Base-by-base conservation (phyloP, 1,140 invertebrate species). In the Ladona fulva region DNA sequence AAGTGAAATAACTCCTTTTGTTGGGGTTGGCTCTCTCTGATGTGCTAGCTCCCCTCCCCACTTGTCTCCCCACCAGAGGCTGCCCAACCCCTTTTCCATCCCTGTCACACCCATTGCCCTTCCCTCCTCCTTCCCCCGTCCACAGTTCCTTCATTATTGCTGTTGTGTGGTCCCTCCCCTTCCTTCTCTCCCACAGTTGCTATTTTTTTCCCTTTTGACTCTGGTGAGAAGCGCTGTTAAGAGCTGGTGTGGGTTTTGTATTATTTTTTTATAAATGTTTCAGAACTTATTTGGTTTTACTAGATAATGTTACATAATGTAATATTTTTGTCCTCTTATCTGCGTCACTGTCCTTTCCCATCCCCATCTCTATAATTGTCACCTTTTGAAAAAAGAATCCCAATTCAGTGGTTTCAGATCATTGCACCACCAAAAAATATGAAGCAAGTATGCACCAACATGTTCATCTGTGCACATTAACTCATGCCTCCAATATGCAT, bases 1-100 rank as follows among this genome's bases (percentile, higher is more conserved):
- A 66, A 66, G 52, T 66, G 52, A 66, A 66, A 66, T 19, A 66
- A 66, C 52, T 66, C 52, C 52, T 66, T 22, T 66, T 12, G 14
- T 19, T 6, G 52, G 52, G 52, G 52, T 66, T 66, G 3, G 52
- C 52, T 66, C 52, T 66, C 52, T 12, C 52, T 6, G n/a, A 66
- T 66, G 52, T 66, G 52, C 52, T 66, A 66, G n/a, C 52, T 66
- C 52, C 52, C 52, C 52, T 66, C 52, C 52, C 52, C 52, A 66
- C 52, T 66, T 66, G 52, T 66, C 52, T 66, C 52, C 52, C 52
- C 52, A 22, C n/a, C 16, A 6, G 52, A 66, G 52, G 52, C 52
- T 19, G 44, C 44, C 44, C 52, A 66, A 6, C 3, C 52, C 52
- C 14, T 37, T 37, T 66, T 16, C 14, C 52, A 22, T 66, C 52